Evolutionary conservation across 2,113 vertebrate genomes (phyloP), one percentile per base, ranked within the genome.

Genomic region (Heliornis fulica): DNA sequence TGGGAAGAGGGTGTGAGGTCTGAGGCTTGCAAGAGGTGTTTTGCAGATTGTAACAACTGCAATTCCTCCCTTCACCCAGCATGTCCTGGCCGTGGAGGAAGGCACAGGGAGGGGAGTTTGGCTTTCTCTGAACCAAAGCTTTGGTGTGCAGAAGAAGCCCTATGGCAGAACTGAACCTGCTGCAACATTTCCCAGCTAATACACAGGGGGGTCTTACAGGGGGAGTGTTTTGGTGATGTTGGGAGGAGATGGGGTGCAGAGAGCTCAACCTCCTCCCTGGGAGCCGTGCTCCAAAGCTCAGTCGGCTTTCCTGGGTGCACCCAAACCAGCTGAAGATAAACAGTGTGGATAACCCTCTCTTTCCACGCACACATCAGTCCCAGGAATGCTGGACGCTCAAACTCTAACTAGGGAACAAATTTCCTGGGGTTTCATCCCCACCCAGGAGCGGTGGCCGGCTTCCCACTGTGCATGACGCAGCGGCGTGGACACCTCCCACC

Each of bases 361-460:
- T 13, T 69, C 82, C 25, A 29, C 23, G 10, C 6, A 36, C 32
- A 29, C 20, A 4, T 15, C 0, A 56, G 10, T 31, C 16, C 43
- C 32, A n/a, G 71, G 51, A 78, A 23, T 7, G 13, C 6, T 32
- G 60, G 43, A 78, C 43, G 56, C 68, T 40, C 43, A 23, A 48
- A 66, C 41, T 61, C 34, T 10, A 59, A 56, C 14, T 0, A 3
- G n/a, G 85, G 41, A 13, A 83, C 31, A 36, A 29, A 51, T 40
- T 88, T 89, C 64, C 72, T n/a, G 72, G 89, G 94, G 86, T 77
- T 89, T 29, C 56, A 46, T 83, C 94, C 92, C 90, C 92, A 89
- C 86, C 79, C 94, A 78, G 64, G 59, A 92, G 86, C 68, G 26
- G 48, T 51, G 86, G 92, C 88, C 34, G 15, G 2, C 38, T 59